Evolutionary conservation across 2,797 vertebrate species (phyloP).

Genomic region (Ctenopoma multispine): DNA sequence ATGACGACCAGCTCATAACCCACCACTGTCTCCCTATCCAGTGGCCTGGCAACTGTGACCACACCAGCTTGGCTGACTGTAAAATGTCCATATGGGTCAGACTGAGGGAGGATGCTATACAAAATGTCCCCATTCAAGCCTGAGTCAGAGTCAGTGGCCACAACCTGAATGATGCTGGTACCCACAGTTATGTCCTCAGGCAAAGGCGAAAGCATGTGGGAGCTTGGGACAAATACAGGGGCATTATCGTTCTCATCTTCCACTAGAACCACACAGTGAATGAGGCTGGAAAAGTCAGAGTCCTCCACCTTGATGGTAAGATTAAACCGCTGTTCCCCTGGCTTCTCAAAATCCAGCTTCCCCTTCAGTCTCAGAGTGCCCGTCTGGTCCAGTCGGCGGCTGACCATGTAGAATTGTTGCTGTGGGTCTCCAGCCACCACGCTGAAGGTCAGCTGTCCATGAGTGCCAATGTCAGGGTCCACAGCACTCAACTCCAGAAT

Average conservation of each 20-base stretch:
- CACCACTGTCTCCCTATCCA: conserved; percentile 85
- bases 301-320: conserved; percentile 90
- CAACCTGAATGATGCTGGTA: conserved; percentile 83
- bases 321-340: conserved; percentile 87
- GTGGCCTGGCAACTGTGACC: conserved; percentile 79
- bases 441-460: conserved; percentile 86
- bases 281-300: conserved; percentile 85
- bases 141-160: conserved; percentile 87
- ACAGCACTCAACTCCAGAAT: conserved; percentile 85
- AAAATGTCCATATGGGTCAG: conserved; percentile 86
- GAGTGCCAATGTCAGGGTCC: conserved; percentile 85
- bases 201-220: conserved; percentile 79
- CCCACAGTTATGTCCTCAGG: conserved; percentile 85
- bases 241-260: conserved; percentile 91
- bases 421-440: conserved; percentile 87
- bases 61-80: conserved; percentile 81
- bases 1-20: conserved; percentile 86
- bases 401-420: conserved; percentile 89
- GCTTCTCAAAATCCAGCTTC: conserved; percentile 88
- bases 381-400: conserved; percentile 80
- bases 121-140: conserved; percentile 85
- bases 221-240: conserved; percentile 84
- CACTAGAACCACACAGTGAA: conserved; percentile 87
- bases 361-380: conserved; percentile 87
- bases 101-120: conserved; percentile 85